Percentiles rank a stretch among this genome's conserved stretches.
Evolutionary conservation across 2,113 vertebrate species (phyloP).

Genomic region (Hypocryptadius cinnamomeus): DNA sequence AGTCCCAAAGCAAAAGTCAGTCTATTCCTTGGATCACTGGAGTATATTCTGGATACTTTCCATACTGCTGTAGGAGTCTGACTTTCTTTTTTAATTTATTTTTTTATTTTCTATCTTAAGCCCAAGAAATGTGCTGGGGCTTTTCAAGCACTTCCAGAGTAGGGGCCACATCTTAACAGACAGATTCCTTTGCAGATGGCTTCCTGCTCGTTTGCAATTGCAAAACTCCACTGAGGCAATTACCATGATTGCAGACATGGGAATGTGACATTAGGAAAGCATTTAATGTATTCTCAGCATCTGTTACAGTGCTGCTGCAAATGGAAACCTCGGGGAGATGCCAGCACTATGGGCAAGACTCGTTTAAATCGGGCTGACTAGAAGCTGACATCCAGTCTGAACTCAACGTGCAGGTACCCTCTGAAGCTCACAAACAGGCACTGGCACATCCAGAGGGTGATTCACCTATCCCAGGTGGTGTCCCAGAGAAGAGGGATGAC

Average conservation of each 20-base stretch:
- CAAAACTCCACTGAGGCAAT: slow-evolving; percentile 41
- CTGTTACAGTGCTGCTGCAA: slow-evolving; percentile 36
- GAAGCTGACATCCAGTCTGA: neutral
- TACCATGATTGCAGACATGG: slow-evolving; percentile 37
- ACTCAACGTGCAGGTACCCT: neutral
- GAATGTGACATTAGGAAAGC: slow-evolving; percentile 58
- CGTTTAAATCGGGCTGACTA: neutral
- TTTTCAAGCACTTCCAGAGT: slow-evolving; percentile 29
- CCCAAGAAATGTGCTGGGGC: slow-evolving; percentile 1
- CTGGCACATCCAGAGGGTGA: neutral
- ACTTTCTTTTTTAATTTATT: neutral
- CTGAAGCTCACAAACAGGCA: neutral
- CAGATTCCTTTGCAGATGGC: slow-evolving; percentile 35
- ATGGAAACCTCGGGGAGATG: slow-evolving; percentile 36
- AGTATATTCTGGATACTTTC: slow-evolving; percentile 25
- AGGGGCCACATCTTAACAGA: neutral
- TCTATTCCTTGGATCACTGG: slow-evolving; percentile 2
- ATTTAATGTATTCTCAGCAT: slow-evolving; percentile 48
- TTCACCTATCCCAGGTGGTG: neutral
- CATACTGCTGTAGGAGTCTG: slow-evolving; percentile 28
- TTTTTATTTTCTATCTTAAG: neutral
- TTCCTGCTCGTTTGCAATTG: slow-evolving; percentile 35
- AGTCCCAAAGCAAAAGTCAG: slow-evolving; percentile 39
- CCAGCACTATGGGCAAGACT: neutral
- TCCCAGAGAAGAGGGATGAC: neutral